Conservation (phyloP, 64 coral and sea anemone species). For the Pocillopora damicornis region DNA sequence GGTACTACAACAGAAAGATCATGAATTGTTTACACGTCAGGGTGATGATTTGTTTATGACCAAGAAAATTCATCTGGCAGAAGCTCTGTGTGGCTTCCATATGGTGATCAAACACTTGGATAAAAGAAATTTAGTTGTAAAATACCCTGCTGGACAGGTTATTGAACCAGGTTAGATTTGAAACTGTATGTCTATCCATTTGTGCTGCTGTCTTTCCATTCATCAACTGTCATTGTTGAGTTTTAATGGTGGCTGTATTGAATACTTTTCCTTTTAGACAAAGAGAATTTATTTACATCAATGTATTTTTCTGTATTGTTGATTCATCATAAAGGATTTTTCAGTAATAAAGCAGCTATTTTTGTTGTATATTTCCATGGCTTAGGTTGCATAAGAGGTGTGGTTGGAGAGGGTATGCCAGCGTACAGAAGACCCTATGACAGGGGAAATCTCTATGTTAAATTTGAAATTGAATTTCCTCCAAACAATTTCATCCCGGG, state of each 20-base stretch:
- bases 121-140: conserved; percentile 79
- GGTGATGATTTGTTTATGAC: conserved; percentile 83
- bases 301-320: too few species aligned
- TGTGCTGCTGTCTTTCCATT: too few species aligned
- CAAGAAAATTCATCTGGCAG: conserved; percentile 75
- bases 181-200: not conserved
- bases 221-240: too few species aligned
- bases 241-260: too few species aligned
- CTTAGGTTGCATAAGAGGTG: conserved; percentile 80
- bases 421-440: conserved; percentile 75
- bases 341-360: too few species aligned
- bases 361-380: not conserved
- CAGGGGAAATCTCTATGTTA: conserved; percentile 95
- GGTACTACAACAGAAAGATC: conserved; percentile 93
- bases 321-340: too few species aligned
- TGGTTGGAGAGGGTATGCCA: conserved; percentile 92
- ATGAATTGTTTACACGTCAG: conserved; percentile 68
- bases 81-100: conserved; percentile 96
- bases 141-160: conserved; percentile 79
- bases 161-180: conserved; percentile 85
- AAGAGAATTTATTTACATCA: too few species aligned
- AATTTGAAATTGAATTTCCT: conserved; percentile 93
- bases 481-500: conserved; percentile 75
- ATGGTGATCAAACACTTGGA: conserved; percentile 97
- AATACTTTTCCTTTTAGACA: too few species aligned